Conservation (phyloP, 2,113 vertebrate genomes). For the Pao palembangensis region DNA sequence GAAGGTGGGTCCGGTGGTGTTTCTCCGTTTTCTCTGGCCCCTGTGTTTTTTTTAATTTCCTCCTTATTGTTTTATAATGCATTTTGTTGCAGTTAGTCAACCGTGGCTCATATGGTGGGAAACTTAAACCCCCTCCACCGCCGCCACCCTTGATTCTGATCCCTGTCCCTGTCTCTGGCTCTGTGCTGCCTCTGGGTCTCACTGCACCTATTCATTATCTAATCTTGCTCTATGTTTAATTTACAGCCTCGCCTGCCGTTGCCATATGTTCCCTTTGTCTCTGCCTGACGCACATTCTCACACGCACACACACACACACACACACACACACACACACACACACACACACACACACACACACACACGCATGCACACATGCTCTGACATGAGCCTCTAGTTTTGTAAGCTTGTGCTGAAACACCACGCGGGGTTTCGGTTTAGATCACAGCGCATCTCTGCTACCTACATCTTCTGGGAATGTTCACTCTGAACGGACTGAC, state of each 20-base stretch:
- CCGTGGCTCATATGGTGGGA: slow-evolving; percentile 27
- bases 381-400: slow-evolving; percentile 4
- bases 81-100: slow-evolving; percentile 6
- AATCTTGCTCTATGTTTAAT: slow-evolving; percentile 87
- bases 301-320: slow-evolving; percentile 15
- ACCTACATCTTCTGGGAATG: too few relatives aligned
- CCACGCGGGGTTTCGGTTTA: slow-evolving; percentile 32
- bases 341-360: slow-evolving; percentile 16
- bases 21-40: neutral
- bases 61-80: slow-evolving; percentile 8
- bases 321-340: slow-evolving; percentile 19
- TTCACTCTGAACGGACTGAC: slow-evolving; percentile 43
- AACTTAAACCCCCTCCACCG: neutral
- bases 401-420: slow-evolving; percentile 42
- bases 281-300: slow-evolving; percentile 36
- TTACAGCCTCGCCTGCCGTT: slow-evolving; percentile 80
- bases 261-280: slow-evolving; percentile 85
- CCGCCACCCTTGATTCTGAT: slow-evolving; percentile 14
- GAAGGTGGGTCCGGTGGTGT: slow-evolving; percentile 25
- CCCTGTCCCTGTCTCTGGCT: slow-evolving; percentile 62
- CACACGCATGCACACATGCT: slow-evolving; percentile 19
- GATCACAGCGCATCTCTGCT: slow-evolving; percentile 18
- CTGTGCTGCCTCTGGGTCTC: slow-evolving; percentile 73
- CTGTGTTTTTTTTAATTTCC: neutral
- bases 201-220: slow-evolving; percentile 82